These are phyloP conservation scores for Harpalus rubripes DNA, from an alignment of 2,888 invertebrate genomes.

Conservation along the genomic window DNA sequence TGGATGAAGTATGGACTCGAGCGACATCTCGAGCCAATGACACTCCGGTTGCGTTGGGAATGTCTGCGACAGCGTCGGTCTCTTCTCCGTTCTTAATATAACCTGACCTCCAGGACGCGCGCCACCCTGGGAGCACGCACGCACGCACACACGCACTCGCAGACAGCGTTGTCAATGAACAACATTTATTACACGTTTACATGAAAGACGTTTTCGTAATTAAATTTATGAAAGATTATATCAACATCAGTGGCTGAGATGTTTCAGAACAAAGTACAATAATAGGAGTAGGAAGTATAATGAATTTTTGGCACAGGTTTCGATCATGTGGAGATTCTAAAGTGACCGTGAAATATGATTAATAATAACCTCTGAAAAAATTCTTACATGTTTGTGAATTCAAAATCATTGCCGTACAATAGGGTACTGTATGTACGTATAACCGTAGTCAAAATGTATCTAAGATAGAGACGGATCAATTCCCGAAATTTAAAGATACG, in stretches of 20 bases:
- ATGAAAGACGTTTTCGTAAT: background rate
- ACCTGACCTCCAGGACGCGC: conserved; percentile 73
- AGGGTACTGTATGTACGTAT: too few species aligned
- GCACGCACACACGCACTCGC: conserved; percentile 13
- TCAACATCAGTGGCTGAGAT: background rate
- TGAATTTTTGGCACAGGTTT: background rate
- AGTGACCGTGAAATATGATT: background rate
- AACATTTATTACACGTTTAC: background rate
- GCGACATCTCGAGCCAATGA: conserved; percentile 59
- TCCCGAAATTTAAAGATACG: too few species aligned
- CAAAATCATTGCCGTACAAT: too few species aligned
- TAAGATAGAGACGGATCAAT: too few species aligned
- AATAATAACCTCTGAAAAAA: background rate
- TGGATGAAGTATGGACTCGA: conserved; percentile 30
- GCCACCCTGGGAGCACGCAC: conserved; percentile 68
- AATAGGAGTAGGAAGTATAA: background rate
- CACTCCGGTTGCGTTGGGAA: conserved; percentile 55
- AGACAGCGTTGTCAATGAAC: conserved; percentile 13
- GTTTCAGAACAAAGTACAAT: background rate
- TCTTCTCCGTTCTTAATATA: conserved; percentile 73
- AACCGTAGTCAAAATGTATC: too few species aligned
- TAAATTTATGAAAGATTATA: background rate
- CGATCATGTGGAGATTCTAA: background rate
- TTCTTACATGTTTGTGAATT: too few species aligned
- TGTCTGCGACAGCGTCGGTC: conserved; percentile 45